Evolutionary conservation across 2,797 vertebrate genomes (phyloP), one percentile per base, ranked within the genome.

Genomic region (Pempheris klunzingeri): DNA sequence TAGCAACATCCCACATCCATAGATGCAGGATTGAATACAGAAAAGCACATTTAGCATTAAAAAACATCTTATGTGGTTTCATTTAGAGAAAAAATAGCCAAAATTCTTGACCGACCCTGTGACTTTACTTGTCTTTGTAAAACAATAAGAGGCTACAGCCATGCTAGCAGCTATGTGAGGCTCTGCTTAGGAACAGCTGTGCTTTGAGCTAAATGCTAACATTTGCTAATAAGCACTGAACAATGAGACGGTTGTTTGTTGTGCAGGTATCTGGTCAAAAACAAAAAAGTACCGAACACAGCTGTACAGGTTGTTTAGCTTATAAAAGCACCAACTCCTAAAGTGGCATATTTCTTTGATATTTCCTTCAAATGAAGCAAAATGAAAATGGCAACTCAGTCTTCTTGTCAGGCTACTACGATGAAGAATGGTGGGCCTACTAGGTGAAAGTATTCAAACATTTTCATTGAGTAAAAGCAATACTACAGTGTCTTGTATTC

Each of bases 1-100:
- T n/a, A 32, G 67, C 71, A 38, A 8, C 43, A 64, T 46, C 78
- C 66, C 67, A 83, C 71, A 67, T 72, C 74, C 74, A 13, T 58
- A 39, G 53, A 68, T 43, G 44, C 17, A n/a, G 18, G 54, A 43
- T 53, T 50, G 39, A 69, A 59, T 53, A 32, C 1, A 57, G 36
- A 69, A 53, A 62, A 7, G 22, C 11, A n/a, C 20, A 8, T 8
- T 3, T 3, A 24, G 43, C 15, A 17, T 32, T 32, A n/a, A 26
- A 65, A 77, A 34, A 34, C 5, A 0, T 15, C 4, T 10, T 65
- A 26, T 32, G 8, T 24, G n/a, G 50, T 63, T 78, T 44, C 5
- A 63, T 74, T 62, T 22, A 34, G n/a, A 55, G 46, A 43, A 39
- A n/a, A 67, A 26, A 43, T 26, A 6, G 30, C 30, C 6, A 6